Evolutionary conservation across 2,113 vertebrate species (phyloP).

Genomic region (Halcyon senegalensis): DNA sequence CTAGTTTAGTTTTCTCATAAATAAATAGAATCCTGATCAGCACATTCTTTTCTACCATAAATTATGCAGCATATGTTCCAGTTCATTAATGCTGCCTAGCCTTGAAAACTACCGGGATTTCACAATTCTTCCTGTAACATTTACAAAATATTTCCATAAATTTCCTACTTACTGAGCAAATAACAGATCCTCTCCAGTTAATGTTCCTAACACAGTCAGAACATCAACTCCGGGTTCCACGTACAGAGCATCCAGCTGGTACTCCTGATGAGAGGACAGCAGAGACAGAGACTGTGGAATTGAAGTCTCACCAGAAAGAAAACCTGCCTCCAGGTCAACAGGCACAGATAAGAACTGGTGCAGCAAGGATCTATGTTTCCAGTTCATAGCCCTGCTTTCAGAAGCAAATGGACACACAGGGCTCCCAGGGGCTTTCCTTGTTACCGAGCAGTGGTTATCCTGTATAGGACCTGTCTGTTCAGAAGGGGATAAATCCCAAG

Average conservation of each 20-base stretch:
- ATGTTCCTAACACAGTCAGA: background rate
- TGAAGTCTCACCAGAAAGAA: background rate
- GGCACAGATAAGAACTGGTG: background rate
- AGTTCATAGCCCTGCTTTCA: background rate
- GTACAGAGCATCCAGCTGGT: background rate
- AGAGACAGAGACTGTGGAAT: background rate
- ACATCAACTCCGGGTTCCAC: background rate
- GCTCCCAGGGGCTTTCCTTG: background rate
- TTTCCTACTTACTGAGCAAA: constrained; percentile 34
- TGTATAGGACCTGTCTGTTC: background rate
- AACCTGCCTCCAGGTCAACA: background rate
- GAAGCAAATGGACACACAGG: background rate
- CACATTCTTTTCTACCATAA: background rate
- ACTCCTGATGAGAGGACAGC: background rate
- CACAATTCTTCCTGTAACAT: constrained; percentile 25
- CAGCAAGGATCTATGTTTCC: background rate
- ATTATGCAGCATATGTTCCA: constrained; percentile 11
- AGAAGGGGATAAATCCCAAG: background rate
- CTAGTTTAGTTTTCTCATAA: background rate
- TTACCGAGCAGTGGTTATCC: background rate
- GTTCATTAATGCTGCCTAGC: background rate
- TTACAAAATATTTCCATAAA: constrained; percentile 46
- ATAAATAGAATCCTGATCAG: background rate
- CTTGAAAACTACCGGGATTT: constrained; percentile 28
- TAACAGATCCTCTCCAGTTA: background rate